Percentiles rank a stretch among this genome's conserved stretches.
These are phyloP conservation scores for Galleria mellonella DNA, from an alignment of 1,140 invertebrate species.

Conservation along the genomic window DNA sequence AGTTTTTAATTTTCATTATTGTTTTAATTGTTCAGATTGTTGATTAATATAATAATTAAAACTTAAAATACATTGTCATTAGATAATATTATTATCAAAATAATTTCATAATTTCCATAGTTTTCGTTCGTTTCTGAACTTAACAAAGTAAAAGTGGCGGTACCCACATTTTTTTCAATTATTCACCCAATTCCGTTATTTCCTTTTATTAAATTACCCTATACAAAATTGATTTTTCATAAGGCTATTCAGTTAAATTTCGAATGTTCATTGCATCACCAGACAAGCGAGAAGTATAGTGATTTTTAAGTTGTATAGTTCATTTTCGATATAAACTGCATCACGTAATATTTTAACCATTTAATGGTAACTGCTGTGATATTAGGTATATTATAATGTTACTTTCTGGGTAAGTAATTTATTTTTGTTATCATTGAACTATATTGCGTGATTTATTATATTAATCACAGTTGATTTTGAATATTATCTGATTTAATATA, in stretches of 20 bases:
- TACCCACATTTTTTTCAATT: neutral
- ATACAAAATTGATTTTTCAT: slow-evolving; percentile 8
- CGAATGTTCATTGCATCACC: slow-evolving; percentile 39
- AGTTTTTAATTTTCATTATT: too few species aligned
- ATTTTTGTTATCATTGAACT: neutral
- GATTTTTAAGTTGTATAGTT: slow-evolving; percentile 17
- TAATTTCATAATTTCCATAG: too few species aligned
- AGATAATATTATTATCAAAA: too few species aligned
- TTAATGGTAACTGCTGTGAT: slow-evolving; percentile 24
- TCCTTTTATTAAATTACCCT: slow-evolving; percentile 23
- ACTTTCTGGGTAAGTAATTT: slow-evolving; percentile 37
- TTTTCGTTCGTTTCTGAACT: neutral
- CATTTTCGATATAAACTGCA: slow-evolving; percentile 2
- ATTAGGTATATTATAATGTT: slow-evolving; percentile 28
- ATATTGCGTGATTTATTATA: too few species aligned
- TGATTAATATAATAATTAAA: too few species aligned
- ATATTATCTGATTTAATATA: too few species aligned
- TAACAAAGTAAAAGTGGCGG: neutral
- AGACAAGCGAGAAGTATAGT: slow-evolving; percentile 31
- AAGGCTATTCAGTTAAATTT: slow-evolving; percentile 12
- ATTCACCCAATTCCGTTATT: slow-evolving; percentile 1
- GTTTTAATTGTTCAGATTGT: too few species aligned
- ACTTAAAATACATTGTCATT: too few species aligned
- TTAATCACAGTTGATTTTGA: too few species aligned
- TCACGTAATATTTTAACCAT: slow-evolving; percentile 1